Base-by-base conservation (phyloP, 2,113 vertebrate species). In the Himantopus leucocephalus region DNA sequence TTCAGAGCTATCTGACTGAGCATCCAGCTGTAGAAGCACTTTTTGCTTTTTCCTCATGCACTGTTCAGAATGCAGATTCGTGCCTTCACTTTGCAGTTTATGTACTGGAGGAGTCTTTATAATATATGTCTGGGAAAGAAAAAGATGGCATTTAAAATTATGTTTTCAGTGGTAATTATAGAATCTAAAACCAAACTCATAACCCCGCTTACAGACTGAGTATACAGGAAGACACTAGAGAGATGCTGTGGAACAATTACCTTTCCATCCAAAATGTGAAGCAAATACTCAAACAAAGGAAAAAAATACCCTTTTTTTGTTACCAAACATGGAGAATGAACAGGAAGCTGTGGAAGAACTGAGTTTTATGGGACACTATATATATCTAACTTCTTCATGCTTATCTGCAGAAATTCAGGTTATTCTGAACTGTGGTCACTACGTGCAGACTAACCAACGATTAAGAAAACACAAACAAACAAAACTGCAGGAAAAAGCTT, bases 1-100 rank as follows among this genome's bases (percentile, higher is more conserved):
- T 58, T 99, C 99, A 20, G 99, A 99, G 97, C 98, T 99, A 89
- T 99, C 99, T 37, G 99, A 99, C 82, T 98, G 98, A 71, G 97
- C 63, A 81, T 99, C 99, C 91, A 99, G 96, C 26, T 98, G 98
- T 20, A 99, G 81, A 41, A 96, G 52, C 70, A 91, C 97, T 96
- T 98, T 99, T 74, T 95, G 98, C 97, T 98, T 98, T 90, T 98
- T 98, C 91, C 97, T 97, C 48, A 18, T 62, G 72, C 92, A 50
- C 39, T 93, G 95, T 96, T 98, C 97, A 62, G 6, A 43, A 21
- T 48, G 21, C 66, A 82, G 37, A 68, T 90, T 96, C 66, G 82
- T 92, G 50, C 76, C 92, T 96, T 95, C 96, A 68, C 95, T 98
- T 63, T 72, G 93, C 27, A 97, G 85, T 47, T 97, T 97, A 88